Base-by-base conservation (phyloP, 2,888 invertebrate species). In the Standfussiana lucernea region DNA sequence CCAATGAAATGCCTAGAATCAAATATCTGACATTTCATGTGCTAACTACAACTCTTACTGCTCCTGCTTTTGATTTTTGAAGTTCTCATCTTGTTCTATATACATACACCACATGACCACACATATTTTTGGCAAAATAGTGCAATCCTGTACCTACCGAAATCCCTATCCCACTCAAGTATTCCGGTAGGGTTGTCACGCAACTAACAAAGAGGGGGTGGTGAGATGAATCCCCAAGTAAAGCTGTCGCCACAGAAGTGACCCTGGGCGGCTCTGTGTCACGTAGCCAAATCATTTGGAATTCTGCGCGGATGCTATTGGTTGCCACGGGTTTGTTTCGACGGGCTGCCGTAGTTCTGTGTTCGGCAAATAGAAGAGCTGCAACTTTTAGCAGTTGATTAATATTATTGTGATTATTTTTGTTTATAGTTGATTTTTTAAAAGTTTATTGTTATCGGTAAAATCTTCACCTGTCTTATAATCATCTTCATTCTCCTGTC, bases 261-360 rank as follows among this genome's bases (percentile, higher is more conserved):
- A 77, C 78, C 86, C 82, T 86, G 75, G 84, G n/a, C 35, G 61
- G 69, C 73, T 72, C 62, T 64, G 66, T 85, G 89, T 92, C 93
- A 94, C 93, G 94, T 94, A 91, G 88, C 76, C 75, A 90, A 90
- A 93, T 94, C 94, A 95, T 96, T 95, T 91, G 82, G 94, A 93
- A 95, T 95, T 95, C 95, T 89, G 88, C 85, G 82, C 93, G 90
- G 87, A 87, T 90, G 90, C 88, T 86, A 89, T 89, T 90, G 88
- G 88, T 83, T 83, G 77, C 88, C 80, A 78, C 86, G 91, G 94
- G 93, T 93, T 95, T 94, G 94, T 94, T 95, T 93, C 94, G 90
- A 93, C 91, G 89, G 89, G 64, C 66, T 73, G 35, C 91, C 91
- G 86, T 91, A 88, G 86, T 85, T 86, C 72, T 65, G 82, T 87